A percentile compares a stretch with the other conserved stretches of the same genome.
Evolutionary conservation across 2,113 vertebrate genomes (phyloP).

Genomic region (Oncorhynchus nerka): DNA sequence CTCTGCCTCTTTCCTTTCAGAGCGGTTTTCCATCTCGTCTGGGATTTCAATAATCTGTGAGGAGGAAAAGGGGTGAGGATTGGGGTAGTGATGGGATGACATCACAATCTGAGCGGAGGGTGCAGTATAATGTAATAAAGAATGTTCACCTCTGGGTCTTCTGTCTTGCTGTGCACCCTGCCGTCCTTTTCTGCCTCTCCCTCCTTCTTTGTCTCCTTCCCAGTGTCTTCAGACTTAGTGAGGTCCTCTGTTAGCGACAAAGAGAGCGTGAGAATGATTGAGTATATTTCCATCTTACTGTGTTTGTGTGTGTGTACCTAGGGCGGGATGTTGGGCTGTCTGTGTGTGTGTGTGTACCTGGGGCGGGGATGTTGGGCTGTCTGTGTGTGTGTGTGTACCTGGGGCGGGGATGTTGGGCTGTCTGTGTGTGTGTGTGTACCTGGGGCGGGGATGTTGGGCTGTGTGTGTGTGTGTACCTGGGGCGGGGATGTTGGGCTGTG

Average conservation of each 20-base stretch:
- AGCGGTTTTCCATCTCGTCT: slow-evolving; percentile 71
- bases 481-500: too few relatives aligned
- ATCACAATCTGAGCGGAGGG: neutral
- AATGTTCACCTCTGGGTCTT: slow-evolving; percentile 44
- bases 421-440: too few relatives aligned
- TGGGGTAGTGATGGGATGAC: neutral
- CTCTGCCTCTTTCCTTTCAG: slow-evolving; percentile 75
- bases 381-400: neutral
- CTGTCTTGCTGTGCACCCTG: slow-evolving; percentile 20
- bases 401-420: too few relatives aligned
- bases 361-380: too few relatives aligned
- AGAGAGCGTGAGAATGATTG: neutral
- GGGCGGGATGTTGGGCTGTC: slow-evolving; percentile 90
- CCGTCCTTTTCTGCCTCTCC: slow-evolving; percentile 47
- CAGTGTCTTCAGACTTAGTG: slow-evolving; percentile 39
- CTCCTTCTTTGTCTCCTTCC: slow-evolving; percentile 45
- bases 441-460: too few relatives aligned
- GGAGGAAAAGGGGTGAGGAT: slow-evolving; percentile 9
- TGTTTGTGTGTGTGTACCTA: slow-evolving; percentile 61
- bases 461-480: too few relatives aligned
- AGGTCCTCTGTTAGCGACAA: slow-evolving; percentile 43
- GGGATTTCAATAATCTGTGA: slow-evolving; percentile 77
- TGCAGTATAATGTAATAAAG: neutral
- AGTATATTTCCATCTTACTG: neutral
- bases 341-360: neutral